phyloP scores from a whole-genome alignment of 1,140 invertebrate genomes.

The Dinoponera quadriceps region DNA sequence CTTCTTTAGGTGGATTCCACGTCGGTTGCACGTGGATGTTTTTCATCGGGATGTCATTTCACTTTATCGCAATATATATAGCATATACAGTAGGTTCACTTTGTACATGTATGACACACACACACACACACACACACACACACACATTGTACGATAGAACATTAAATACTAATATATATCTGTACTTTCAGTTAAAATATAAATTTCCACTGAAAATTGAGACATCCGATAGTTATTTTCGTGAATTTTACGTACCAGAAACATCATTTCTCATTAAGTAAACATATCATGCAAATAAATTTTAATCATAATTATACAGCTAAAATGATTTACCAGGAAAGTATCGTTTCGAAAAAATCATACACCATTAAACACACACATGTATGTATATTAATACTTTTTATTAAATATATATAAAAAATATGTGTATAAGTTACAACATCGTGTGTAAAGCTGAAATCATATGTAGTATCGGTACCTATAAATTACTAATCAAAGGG shows the following conservation, averaged over 20 bases:
- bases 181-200: not conserved
- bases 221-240: not conserved
- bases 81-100: not conserved
- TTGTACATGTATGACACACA: slow-evolving; percentile 4
- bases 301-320: not conserved
- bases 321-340: slow-evolving; percentile 8
- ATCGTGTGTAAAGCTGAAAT: slow-evolving; percentile 79
- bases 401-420: slow-evolving; percentile 86
- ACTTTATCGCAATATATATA: slow-evolving; percentile 18
- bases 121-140: too few species aligned
- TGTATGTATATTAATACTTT: slow-evolving; percentile 74
- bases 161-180: slow-evolving; percentile 10
- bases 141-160: slow-evolving; percentile 18
- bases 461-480: slow-evolving; percentile 62
- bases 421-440: slow-evolving; percentile 84
- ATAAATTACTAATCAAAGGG: slow-evolving; percentile 65
- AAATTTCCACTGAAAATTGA: slow-evolving; percentile 1
- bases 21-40: too few species aligned
- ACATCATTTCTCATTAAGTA: not conserved
- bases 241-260: not conserved
- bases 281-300: slow-evolving; percentile 15
- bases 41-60: too few species aligned
- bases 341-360: not conserved
- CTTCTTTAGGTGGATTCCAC: too few species aligned
- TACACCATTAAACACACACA: slow-evolving; percentile 29